phyloP scores from a whole-genome alignment of 2,113 vertebrate genomes.

The Phrynosoma blainvillii region DNA sequence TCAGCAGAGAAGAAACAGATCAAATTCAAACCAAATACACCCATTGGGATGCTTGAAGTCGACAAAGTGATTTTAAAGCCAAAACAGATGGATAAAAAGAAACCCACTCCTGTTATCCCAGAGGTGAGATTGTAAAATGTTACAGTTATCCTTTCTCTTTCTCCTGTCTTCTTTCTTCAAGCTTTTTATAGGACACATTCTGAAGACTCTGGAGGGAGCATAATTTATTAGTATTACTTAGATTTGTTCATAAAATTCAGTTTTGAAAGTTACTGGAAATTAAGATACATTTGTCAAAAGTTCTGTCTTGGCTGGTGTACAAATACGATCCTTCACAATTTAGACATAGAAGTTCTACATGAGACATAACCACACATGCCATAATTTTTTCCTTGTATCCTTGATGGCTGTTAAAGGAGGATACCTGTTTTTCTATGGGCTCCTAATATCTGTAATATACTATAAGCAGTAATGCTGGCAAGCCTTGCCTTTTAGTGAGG shows the following conservation, averaged over 20 bases:
- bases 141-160: background rate
- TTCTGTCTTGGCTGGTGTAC: background rate
- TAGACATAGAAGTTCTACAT: background rate
- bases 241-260: background rate
- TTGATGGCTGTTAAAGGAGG: background rate
- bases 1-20: slow-evolving; percentile 85
- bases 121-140: slow-evolving; percentile 81
- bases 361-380: background rate
- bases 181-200: too few species aligned
- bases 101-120: slow-evolving; percentile 86
- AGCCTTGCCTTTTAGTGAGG: background rate
- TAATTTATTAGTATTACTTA: background rate
- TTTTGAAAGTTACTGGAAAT: background rate
- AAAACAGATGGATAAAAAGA: slow-evolving; percentile 90
- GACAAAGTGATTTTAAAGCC: slow-evolving; percentile 91
- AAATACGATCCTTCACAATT: background rate
- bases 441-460: background rate
- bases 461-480: background rate
- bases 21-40: slow-evolving; percentile 94
- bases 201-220: background rate
- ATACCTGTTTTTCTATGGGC: background rate
- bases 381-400: background rate
- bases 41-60: slow-evolving; percentile 90
- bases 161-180: background rate
- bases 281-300: background rate